A percentile compares a stretch with the other conserved stretches of the same genome.
These are phyloP conservation scores for Porites australiensis DNA, from an alignment of 64 coral and sea anemone genomes.

Conservation along the genomic window DNA sequence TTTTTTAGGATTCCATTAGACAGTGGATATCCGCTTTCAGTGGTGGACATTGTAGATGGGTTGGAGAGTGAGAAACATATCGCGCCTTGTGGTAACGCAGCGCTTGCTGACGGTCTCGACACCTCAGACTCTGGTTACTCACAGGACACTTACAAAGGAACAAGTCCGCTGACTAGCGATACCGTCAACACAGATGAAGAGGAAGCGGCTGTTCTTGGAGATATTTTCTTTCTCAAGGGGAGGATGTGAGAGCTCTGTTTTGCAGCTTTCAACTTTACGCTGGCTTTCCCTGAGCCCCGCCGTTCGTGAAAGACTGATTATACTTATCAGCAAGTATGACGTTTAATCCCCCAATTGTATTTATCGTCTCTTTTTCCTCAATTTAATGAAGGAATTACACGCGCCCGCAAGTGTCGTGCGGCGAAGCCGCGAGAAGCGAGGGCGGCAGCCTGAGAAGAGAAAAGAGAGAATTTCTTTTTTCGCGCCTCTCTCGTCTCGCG, in stretches of 20 bases:
- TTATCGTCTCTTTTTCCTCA: no score
- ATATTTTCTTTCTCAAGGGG: conserved; percentile 62
- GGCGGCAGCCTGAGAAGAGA: no score
- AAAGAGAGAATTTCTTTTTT: no score
- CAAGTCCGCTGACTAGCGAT: background rate
- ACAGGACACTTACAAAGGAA: conserved; percentile 36
- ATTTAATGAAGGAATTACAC: no score
- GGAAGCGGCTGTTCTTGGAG: conserved; percentile 64
- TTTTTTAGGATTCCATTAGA: background rate
- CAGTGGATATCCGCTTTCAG: conserved; percentile 14
- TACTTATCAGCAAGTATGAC: no score
- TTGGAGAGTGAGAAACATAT: background rate
- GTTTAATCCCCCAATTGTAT: no score
- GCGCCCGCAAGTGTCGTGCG: no score
- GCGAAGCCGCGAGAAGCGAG: no score
- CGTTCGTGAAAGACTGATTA: no score
- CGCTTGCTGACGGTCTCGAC: conserved; percentile 24
- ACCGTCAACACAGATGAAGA: conserved; percentile 47
- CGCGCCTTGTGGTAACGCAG: background rate
- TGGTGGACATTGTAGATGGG: conserved; percentile 17
- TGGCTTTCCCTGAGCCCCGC: no score
- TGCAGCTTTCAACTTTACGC: background rate
- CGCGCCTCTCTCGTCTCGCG: no score
- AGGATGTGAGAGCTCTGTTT: background rate
- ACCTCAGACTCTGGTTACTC: conserved; percentile 75